Base-by-base conservation (phyloP, 2,113 vertebrate genomes). In the Lathamus discolor region DNA sequence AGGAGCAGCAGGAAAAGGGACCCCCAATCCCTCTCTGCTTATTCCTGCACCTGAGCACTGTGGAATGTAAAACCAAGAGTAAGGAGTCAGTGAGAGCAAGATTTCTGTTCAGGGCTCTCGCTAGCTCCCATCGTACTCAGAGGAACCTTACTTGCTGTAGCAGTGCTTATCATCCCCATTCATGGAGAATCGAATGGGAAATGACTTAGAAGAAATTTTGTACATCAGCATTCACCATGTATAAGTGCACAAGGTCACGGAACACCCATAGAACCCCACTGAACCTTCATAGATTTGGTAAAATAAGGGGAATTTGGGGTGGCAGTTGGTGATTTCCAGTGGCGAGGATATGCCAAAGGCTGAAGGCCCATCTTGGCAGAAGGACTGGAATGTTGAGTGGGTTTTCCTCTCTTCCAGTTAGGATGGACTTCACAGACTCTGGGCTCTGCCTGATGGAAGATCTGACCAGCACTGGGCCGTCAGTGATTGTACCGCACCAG, bases 401-500 rank as follows among this genome's bases (percentile, higher is more conserved):
- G 18, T 33, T 55, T 55, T 55, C 54, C 29, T 55, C 54, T 33
- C 54, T 55, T 55, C 54, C 54, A 20, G 54, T 29, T 55, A 29
- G 54, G 54, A 33, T 55, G 54, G 54, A 55, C 18, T 8, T 11
- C 54, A 19, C 7, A 7, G 54, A 55, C 17, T 19, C 29, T 55
- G 17, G 54, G 54, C 54, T 55, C 54, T 55, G 17, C 29, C 54
- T 33, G 54, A 55, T 9, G 2, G 29, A 55, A 33, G 11, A 55
- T 8, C 17, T 19, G 11, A 3, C 17, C 29, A 20, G 11, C 29
- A 33, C 29, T 55, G 29, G 54, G 54, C 54, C 5, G 17, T 55
- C 17, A 55, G 29, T 55, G 29, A 33, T 18, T 7, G 54, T 2
- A 19, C 29, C 0, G 11, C 17, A 55, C 54, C 1, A 0, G 29